These are phyloP conservation scores for Anticlea derivata DNA, from an alignment of 2,888 invertebrate species.

Conservation along the genomic window DNA sequence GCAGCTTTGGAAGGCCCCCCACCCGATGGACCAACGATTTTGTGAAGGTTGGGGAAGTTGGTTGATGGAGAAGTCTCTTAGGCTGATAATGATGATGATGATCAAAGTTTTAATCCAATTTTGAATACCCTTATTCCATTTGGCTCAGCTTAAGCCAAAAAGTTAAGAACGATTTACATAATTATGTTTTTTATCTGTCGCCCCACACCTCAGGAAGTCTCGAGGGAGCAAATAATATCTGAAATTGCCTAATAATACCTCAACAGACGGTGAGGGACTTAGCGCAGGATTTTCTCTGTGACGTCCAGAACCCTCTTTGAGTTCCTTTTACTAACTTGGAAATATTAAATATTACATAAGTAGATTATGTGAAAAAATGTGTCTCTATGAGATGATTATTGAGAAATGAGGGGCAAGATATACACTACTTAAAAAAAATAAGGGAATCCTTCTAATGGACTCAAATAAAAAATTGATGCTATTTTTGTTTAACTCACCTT, in stretches of 20 bases:
- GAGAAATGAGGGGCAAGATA: too few species aligned
- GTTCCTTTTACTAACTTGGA: constrained; percentile 17
- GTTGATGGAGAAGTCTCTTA: too few species aligned
- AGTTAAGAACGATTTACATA: constrained; percentile 31
- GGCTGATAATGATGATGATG: too few species aligned
- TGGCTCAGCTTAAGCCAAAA: constrained; percentile 14
- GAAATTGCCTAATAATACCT: constrained; percentile 25
- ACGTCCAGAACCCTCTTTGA: constrained; percentile 14
- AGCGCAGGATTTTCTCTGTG: constrained; percentile 22
- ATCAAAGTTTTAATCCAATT: not conserved
- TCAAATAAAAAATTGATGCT: too few species aligned
- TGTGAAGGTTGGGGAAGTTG: too few species aligned
- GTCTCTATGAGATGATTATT: not conserved
- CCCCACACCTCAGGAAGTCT: constrained; percentile 20
- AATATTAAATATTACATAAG: constrained; percentile 12
- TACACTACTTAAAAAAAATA: too few species aligned
- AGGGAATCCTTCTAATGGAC: too few species aligned
- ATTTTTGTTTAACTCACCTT: too few species aligned
- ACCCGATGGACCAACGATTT: too few species aligned
- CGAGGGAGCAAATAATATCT: constrained; percentile 25
- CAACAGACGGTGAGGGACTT: constrained; percentile 25
- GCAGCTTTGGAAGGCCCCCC: too few species aligned
- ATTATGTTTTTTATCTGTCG: constrained; percentile 37
- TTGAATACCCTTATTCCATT: constrained; percentile 1
- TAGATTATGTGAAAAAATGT: too few species aligned